These are phyloP conservation scores for Hypotaenidia okinawae DNA, from an alignment of 2,797 vertebrate species.

Conservation along the genomic window DNA sequence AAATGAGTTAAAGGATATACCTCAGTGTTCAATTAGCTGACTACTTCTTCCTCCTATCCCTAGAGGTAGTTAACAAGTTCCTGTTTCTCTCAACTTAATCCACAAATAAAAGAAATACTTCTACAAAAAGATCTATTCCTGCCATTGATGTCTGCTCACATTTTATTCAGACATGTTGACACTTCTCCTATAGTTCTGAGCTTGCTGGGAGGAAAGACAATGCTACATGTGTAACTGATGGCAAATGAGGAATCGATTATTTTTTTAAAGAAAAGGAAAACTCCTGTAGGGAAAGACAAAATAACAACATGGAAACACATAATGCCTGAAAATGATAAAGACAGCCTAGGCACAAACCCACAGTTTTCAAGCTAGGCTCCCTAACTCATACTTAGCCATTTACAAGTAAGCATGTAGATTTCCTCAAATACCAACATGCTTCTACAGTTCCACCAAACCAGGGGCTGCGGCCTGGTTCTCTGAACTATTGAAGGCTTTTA, in stretches of 20 bases:
- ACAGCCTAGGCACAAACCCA: background rate
- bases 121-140: background rate
- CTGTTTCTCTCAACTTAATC: background rate
- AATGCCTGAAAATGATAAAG: background rate
- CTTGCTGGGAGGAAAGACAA: constrained; percentile 39
- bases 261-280: constrained; percentile 11
- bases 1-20: background rate
- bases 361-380: background rate
- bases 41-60: background rate
- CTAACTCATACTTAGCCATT: background rate
- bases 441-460: background rate
- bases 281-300: background rate
- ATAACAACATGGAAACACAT: background rate
- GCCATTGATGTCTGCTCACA: background rate
- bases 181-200: constrained; percentile 32
- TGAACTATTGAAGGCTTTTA: background rate
- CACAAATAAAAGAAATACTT: background rate
- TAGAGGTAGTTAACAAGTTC: background rate
- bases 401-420: background rate
- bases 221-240: background rate
- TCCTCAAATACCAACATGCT: background rate
- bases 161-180: constrained; percentile 10
- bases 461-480: background rate
- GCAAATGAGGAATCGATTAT: constrained; percentile 4
- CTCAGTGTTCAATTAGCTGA: background rate